Evolutionary conservation across 2,888 invertebrate species (phyloP).

Genomic region (Heliconius aoede): DNA sequence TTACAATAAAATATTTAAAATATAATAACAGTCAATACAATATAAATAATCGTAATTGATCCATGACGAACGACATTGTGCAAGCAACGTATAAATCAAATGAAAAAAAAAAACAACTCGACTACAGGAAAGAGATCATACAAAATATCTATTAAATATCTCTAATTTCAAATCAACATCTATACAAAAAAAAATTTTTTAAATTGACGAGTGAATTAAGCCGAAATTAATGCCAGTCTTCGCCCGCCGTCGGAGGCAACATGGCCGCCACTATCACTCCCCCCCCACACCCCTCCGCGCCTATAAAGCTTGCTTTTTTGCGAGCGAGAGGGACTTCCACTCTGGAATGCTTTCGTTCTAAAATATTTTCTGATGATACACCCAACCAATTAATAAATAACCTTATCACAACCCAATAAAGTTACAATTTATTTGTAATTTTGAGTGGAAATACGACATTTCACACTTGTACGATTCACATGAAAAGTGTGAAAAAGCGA

Average conservation of each 20-base stretch:
- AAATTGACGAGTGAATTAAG: constrained; percentile 76
- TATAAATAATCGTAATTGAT: no score
- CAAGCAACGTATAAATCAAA: not conserved
- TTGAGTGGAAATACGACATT: constrained; percentile 51
- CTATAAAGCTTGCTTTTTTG: constrained; percentile 77
- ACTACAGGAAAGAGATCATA: not conserved
- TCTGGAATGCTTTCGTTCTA: constrained; percentile 80
- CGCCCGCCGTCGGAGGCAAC: constrained; percentile 74
- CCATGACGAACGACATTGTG: no score
- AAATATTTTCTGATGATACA: constrained; percentile 75
- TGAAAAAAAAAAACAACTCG: not conserved
- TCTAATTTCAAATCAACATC: constrained; percentile 42
- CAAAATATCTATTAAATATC: not conserved
- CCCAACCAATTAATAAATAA: constrained; percentile 47
- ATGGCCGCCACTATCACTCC: constrained; percentile 73
- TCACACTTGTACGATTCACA: constrained; percentile 51
- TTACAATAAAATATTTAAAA: no score
- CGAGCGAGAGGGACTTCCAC: constrained; percentile 81
- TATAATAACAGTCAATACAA: no score
- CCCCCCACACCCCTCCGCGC: constrained; percentile 63
- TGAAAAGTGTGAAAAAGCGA: constrained; percentile 84
- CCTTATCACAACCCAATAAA: constrained; percentile 3
- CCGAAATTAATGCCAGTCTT: constrained; percentile 82
- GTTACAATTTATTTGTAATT: constrained; percentile 47
- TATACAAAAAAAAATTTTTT: constrained; percentile 62